phyloP scores from a whole-genome alignment of 2,797 vertebrate genomes.

The Megalops cyprinoides region DNA sequence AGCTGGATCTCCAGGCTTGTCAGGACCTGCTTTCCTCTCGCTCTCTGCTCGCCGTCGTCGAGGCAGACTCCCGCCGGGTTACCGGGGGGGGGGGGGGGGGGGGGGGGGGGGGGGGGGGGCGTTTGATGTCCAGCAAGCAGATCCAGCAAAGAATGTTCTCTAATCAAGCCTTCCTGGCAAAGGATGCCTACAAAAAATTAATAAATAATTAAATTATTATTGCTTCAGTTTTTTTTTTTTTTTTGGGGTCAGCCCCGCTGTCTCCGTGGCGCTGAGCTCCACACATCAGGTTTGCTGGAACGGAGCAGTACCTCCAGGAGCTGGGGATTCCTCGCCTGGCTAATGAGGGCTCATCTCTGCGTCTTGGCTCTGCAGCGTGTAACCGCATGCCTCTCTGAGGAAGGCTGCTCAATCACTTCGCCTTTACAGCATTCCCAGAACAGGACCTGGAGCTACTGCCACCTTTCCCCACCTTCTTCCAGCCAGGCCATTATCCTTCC shows the following conservation, averaged over 20 bases:
- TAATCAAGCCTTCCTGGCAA: background rate
- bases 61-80: slow-evolving; percentile 6
- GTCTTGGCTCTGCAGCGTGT: background rate
- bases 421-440: background rate
- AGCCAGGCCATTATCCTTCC: too few relatives aligned
- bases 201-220: background rate
- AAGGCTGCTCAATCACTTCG: background rate
- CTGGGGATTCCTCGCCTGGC: background rate
- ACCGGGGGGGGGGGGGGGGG: background rate
- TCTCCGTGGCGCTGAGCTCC: background rate
- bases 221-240: too few relatives aligned
- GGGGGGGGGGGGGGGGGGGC: background rate
- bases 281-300: background rate
- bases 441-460: background rate
- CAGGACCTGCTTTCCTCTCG: slow-evolving; percentile 46
- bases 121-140: background rate
- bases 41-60: background rate
- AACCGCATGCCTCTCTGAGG: background rate
- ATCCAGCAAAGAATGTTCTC: background rate
- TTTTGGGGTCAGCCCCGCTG: background rate
- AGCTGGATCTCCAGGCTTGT: slow-evolving; percentile 49
- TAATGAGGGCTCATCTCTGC: slow-evolving; percentile 3
- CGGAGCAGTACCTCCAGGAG: background rate
- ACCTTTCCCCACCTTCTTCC: background rate
- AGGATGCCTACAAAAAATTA: background rate